A percentile compares a stretch with the other conserved stretches of the same genome.
Evolutionary conservation across 2,888 invertebrate genomes (phyloP).

Genomic region (Drosophila kambysellisi): DNA sequence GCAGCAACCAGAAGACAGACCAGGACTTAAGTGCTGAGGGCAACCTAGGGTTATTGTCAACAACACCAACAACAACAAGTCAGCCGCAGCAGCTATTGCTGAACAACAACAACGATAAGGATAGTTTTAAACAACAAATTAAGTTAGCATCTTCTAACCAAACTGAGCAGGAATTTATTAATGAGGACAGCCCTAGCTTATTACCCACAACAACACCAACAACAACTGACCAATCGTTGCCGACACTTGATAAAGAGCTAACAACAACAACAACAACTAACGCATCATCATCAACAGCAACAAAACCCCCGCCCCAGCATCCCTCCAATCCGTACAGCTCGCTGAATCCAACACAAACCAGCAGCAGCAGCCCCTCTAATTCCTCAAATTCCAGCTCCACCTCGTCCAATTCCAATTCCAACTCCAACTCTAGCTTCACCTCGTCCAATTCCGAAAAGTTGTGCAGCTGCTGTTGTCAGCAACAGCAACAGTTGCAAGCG

Average conservation of each 20-base stretch:
- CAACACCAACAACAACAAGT: constrained; percentile 28
- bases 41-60: constrained; percentile 14
- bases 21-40: background rate
- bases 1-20: constrained; percentile 42
- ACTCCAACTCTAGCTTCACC: constrained; percentile 5
- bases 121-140: constrained; percentile 63
- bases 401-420: background rate
- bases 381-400: constrained; percentile 18
- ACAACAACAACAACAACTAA: constrained; percentile 21
- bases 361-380: background rate
- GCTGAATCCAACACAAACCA: background rate
- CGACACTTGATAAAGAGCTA: constrained; percentile 27
- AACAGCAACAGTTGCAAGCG: constrained; percentile 11
- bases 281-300: constrained; percentile 1
- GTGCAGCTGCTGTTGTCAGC: constrained; percentile 31
- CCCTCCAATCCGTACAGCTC: background rate
- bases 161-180: constrained; percentile 6
- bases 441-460: background rate
- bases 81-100: constrained; percentile 41
- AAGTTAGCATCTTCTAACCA: constrained; percentile 65
- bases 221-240: constrained; percentile 10
- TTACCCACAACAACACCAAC: constrained; percentile 6
- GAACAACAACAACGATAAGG: constrained; percentile 55
- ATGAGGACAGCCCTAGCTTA: constrained; percentile 21
- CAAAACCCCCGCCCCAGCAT: background rate